Percentiles rank a stretch among this genome's conserved stretches.
Conservation (phyloP, 2,113 vertebrate genomes). For the Sisor rabdophorus region DNA sequence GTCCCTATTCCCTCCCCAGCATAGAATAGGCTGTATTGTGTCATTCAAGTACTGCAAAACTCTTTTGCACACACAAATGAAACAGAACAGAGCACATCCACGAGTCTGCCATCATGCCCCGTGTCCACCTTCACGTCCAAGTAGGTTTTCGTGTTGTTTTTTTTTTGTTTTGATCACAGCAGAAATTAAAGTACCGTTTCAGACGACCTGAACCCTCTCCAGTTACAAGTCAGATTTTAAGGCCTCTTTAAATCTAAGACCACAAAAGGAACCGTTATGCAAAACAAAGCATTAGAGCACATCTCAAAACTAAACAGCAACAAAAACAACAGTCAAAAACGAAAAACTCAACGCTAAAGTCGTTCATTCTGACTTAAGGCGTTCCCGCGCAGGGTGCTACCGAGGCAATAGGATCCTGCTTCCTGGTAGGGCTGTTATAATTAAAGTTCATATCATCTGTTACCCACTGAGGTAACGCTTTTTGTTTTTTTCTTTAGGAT, state of each 20-base stretch:
- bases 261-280: constrained; percentile 53
- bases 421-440: constrained; percentile 48
- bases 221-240: constrained; percentile 69
- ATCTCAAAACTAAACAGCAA: constrained; percentile 27
- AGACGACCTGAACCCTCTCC: constrained; percentile 60
- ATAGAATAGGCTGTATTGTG: constrained; percentile 70
- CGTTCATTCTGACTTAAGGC: constrained; percentile 64
- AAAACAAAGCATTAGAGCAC: constrained; percentile 40
- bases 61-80: constrained; percentile 64
- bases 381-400: constrained; percentile 61
- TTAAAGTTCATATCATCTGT: constrained; percentile 65
- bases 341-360: constrained; percentile 36
- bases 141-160: constrained; percentile 60
- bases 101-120: constrained; percentile 53
- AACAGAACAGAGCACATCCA: constrained; percentile 64
- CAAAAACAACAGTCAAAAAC: constrained; percentile 33
- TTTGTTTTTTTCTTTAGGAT: constrained; percentile 41
- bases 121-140: constrained; percentile 54
- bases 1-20: constrained; percentile 51
- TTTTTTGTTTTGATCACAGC: constrained; percentile 74
- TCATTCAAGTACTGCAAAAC: constrained; percentile 73
- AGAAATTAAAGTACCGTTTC: constrained; percentile 76
- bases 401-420: constrained; percentile 54
- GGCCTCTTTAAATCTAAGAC: constrained; percentile 78
- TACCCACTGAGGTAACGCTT: constrained; percentile 76